Evolutionary conservation across 1,140 invertebrate genomes (phyloP).

Genomic region (Helicoverpa zea): DNA sequence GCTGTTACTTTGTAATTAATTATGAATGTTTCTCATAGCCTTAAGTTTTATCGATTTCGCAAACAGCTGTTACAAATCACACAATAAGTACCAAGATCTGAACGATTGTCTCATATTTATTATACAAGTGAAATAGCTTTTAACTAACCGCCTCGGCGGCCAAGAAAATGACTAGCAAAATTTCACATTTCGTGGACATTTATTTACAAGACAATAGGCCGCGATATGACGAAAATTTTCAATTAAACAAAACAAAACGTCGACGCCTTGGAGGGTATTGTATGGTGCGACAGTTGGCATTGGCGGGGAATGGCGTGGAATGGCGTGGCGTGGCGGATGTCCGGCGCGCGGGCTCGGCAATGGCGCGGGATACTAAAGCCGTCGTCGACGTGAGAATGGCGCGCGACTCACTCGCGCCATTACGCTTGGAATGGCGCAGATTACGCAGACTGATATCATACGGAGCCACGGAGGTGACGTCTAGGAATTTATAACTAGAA

Average conservation of each 20-base stretch:
- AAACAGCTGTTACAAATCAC: conserved; percentile 6
- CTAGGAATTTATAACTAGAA: conserved; percentile 34
- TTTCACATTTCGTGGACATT: conserved; percentile 56
- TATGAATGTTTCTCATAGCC: not conserved
- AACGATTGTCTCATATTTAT: not conserved
- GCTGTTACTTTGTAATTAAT: not conserved
- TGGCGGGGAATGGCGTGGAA: conserved; percentile 60
- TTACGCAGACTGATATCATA: conserved; percentile 67
- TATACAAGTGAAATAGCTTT: not conserved
- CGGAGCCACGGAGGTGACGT: conserved; percentile 19
- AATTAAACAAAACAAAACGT: conserved; percentile 82
- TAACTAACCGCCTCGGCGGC: conserved; percentile 11
- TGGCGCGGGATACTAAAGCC: conserved; percentile 45
- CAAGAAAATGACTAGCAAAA: conserved; percentile 38
- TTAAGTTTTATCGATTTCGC: conserved; percentile 11
- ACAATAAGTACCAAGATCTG: not conserved
- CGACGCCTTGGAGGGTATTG: conserved; percentile 68
- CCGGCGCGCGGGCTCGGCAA: conserved; percentile 55
- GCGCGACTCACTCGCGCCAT: conserved; percentile 65
- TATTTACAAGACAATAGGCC: conserved; percentile 67
- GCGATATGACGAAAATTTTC: conserved; percentile 79
- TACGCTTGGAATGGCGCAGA: conserved; percentile 68
- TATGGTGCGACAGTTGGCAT: conserved; percentile 66
- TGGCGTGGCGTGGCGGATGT: conserved; percentile 64
- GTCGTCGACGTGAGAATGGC: conserved; percentile 61